Evolutionary conservation across 1,140 invertebrate species (phyloP).

Genomic region (Musca vetustissima): DNA sequence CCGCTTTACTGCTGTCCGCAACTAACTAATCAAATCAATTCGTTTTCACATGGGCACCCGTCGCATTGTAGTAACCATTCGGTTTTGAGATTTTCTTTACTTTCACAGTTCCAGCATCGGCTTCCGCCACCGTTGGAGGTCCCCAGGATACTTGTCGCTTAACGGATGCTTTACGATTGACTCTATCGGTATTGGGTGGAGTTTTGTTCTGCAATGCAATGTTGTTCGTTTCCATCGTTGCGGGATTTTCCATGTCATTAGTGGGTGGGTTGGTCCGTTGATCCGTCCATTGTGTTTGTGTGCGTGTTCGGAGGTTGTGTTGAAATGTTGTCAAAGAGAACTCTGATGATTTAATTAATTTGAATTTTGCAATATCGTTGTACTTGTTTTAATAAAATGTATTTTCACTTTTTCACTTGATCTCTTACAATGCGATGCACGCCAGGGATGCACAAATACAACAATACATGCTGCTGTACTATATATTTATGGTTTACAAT

Average conservation of each 20-base stretch:
- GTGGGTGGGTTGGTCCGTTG: too few species aligned
- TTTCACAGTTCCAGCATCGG: slow-evolving; percentile 42
- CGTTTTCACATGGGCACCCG: background rate
- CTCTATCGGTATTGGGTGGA: slow-evolving; percentile 3
- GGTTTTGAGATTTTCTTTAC: slow-evolving; percentile 40
- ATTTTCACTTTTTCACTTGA: background rate
- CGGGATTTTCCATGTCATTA: too few species aligned
- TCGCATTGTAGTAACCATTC: slow-evolving; percentile 47
- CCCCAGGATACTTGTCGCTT: slow-evolving; percentile 56
- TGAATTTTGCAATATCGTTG: background rate
- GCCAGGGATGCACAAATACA: background rate
- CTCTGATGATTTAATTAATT: slow-evolving; percentile 14
- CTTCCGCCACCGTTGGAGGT: slow-evolving; percentile 57
- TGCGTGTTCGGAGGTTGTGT: too few species aligned
- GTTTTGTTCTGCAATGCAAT: slow-evolving; percentile 13
- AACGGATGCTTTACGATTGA: slow-evolving; percentile 42
- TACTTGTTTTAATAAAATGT: background rate
- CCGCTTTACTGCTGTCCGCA: too few species aligned
- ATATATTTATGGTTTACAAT: background rate
- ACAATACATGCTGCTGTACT: background rate
- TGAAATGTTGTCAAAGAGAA: background rate
- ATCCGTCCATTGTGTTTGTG: too few species aligned
- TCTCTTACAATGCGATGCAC: background rate
- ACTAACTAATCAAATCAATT: too few species aligned
- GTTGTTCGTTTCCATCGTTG: background rate